Evolutionary conservation across 2,113 vertebrate genomes (phyloP).

Genomic region (Excalfactoria chinensis): DNA sequence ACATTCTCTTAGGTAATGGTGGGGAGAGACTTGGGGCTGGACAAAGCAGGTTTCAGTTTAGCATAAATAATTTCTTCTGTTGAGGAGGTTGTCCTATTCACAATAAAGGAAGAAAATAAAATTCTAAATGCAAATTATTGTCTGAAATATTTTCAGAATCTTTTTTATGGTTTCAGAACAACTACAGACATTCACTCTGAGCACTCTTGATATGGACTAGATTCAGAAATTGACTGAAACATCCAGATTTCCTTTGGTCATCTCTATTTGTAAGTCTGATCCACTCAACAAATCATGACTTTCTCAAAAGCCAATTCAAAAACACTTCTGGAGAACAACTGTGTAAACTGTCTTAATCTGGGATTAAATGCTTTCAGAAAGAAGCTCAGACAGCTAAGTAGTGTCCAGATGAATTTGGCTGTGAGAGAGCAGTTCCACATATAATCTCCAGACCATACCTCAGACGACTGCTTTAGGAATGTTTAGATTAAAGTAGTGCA

Average conservation of each 20-base stretch:
- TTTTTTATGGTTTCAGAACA: not conserved
- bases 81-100: not conserved
- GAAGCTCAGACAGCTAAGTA: not conserved
- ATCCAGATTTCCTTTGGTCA: not conserved
- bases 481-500: not conserved
- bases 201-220: not conserved
- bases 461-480: not conserved
- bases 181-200: not conserved
- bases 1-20: not conserved
- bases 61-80: rapidly evolving
- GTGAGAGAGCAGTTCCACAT: not conserved
- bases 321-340: not conserved
- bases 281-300: not conserved
- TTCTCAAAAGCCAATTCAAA: not conserved
- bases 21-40: not conserved
- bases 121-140: not conserved
- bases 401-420: not conserved
- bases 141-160: rapidly evolving
- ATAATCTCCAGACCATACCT: not conserved
- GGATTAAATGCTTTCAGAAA: not conserved
- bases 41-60: not conserved
- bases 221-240: not conserved
- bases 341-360: not conserved
- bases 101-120: not conserved
- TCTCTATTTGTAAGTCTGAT: not conserved